Conservation (phyloP, 2,113 vertebrate species). For the Oceanites oceanicus region DNA sequence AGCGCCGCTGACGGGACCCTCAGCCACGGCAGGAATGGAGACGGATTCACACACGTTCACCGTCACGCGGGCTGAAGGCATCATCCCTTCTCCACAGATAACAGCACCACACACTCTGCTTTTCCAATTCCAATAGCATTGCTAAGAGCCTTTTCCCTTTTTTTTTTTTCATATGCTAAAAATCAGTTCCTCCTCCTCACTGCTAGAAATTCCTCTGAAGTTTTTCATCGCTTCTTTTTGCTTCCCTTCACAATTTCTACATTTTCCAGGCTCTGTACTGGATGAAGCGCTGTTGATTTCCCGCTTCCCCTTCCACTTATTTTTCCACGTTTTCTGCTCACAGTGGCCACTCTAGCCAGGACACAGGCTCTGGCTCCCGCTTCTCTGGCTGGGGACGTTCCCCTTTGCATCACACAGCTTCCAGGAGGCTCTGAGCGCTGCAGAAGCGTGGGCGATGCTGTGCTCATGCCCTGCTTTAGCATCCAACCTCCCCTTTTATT, state of each 20-base stretch:
- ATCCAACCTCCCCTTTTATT: background rate
- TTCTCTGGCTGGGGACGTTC: background rate
- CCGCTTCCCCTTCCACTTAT: background rate
- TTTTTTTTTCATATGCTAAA: background rate
- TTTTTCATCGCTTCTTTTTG: background rate
- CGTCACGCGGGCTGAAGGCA: background rate
- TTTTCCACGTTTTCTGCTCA: background rate
- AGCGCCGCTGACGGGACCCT: background rate
- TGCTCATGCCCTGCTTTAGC: background rate
- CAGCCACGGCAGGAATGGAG: fast-evolving
- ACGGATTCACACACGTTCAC: background rate
- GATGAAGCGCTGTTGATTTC: background rate
- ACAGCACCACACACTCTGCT: background rate
- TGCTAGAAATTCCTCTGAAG: background rate
- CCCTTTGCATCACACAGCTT: background rate
- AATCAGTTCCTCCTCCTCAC: background rate
- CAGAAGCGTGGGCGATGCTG: background rate
- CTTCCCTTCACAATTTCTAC: background rate
- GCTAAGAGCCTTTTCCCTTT: background rate
- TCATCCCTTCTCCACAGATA: background rate
- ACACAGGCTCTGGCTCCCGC: background rate
- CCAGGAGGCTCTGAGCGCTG: background rate
- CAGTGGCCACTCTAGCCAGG: background rate
- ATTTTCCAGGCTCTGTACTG: background rate
- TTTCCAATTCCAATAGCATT: background rate